Conservation (phyloP, 1,140 invertebrate genomes). For the Bombus terrestris region DNA sequence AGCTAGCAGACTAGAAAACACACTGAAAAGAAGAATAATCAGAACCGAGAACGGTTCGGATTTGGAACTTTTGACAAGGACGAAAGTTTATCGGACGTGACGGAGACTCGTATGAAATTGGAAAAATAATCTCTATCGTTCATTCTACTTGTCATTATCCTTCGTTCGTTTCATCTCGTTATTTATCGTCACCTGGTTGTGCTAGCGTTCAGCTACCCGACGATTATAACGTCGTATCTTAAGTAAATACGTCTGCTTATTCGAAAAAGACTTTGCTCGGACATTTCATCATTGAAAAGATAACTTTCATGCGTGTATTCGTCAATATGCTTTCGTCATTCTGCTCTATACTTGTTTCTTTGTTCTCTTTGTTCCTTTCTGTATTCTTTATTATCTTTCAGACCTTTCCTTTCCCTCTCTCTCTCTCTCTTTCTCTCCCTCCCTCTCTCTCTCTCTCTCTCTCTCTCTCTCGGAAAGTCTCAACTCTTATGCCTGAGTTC, state of each 20-base stretch:
- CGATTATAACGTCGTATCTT: conserved; percentile 4
- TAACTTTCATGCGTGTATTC: conserved; percentile 5
- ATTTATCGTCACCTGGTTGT: conserved; percentile 13
- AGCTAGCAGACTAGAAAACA: conserved; percentile 36
- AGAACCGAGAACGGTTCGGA: not conserved
- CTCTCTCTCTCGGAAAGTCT: not conserved
- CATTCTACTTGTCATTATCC: conserved; percentile 39
- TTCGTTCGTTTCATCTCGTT: not conserved
- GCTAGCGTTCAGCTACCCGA: conserved; percentile 15
- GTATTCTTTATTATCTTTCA: not conserved
- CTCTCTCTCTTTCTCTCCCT: not conserved
- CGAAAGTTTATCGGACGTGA: conserved; percentile 61
- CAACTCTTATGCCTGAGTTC: conserved; percentile 32
- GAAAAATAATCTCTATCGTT: conserved; percentile 68
- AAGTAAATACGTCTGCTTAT: not conserved
- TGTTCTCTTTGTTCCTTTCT: not conserved
- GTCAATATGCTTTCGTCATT: not conserved
- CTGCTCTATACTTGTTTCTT: not conserved
- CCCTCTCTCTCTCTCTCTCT: not conserved
- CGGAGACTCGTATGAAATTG: conserved; percentile 64
- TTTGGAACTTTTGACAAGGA: conserved; percentile 48
- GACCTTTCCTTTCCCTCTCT: not conserved
- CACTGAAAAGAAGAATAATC: conserved; percentile 16
- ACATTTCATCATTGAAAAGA: not conserved
- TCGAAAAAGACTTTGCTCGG: not conserved